Conservation (phyloP, 2,113 vertebrate genomes). For the Phyllostomus hastatus region DNA sequence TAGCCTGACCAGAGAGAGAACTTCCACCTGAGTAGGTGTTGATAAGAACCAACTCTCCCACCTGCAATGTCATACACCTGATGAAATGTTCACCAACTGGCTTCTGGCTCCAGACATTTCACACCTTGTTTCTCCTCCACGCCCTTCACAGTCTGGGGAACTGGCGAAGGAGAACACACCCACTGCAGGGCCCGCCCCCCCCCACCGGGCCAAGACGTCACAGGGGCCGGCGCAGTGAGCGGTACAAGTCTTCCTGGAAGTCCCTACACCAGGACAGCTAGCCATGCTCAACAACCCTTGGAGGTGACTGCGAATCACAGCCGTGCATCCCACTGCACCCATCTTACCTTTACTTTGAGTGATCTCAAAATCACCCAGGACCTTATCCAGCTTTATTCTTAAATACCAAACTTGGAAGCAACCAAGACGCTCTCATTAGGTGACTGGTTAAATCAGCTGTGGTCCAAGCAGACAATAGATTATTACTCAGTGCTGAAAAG, state of each 20-base stretch:
- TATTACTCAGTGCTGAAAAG: neutral
- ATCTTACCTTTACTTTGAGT: neutral
- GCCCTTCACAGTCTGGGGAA: rapidly evolving
- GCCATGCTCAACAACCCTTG: rapidly evolving
- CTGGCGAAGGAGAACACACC: neutral
- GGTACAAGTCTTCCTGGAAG: neutral
- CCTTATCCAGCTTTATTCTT: neutral
- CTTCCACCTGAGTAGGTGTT: neutral
- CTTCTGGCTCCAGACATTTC: neutral
- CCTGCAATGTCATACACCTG: neutral
- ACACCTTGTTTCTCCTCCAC: neutral
- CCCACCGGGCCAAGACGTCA: no score
- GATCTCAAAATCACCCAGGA: neutral
- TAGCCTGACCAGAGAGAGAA: neutral
- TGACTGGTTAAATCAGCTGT: neutral
- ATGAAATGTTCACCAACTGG: neutral
- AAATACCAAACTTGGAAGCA: neutral
- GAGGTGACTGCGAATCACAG: neutral
- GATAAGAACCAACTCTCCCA: neutral
- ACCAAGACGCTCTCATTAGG: neutral
- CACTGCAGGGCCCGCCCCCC: rapidly evolving
- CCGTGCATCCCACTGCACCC: neutral
- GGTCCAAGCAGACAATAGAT: neutral
- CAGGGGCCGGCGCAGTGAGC: no score
- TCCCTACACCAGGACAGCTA: neutral